Percentiles rank a stretch among this genome's conserved stretches.
These are phyloP conservation scores for Ceratoteleas bidentatus DNA, from an alignment of 1,140 invertebrate species.

Conservation along the genomic window DNA sequence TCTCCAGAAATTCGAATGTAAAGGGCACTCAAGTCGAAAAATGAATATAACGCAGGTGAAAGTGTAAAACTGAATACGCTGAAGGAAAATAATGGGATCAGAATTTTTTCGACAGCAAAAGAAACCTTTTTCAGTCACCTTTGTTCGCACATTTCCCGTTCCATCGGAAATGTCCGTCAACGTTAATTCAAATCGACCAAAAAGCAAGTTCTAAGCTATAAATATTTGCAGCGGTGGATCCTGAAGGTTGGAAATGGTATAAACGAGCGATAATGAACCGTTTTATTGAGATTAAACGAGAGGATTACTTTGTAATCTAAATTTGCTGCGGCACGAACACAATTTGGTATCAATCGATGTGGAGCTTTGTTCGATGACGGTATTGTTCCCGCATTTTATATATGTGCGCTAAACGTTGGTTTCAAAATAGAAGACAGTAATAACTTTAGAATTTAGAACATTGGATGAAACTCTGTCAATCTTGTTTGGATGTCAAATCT, in stretches of 20 bases:
- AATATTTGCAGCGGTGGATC: conserved; percentile 43
- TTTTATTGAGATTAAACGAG: conserved; percentile 53
- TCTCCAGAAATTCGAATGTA: conserved; percentile 45
- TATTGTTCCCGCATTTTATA: too few relatives aligned
- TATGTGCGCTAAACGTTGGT: too few relatives aligned
- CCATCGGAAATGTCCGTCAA: background rate
- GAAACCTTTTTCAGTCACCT: background rate
- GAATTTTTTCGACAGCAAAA: background rate
- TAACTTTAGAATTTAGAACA: too few relatives aligned
- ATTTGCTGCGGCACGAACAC: conserved; percentile 51
- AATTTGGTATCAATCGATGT: conserved; percentile 55
- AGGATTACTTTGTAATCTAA: conserved; percentile 58
- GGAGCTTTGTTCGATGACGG: conserved; percentile 24
- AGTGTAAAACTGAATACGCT: conserved; percentile 9
- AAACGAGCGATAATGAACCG: conserved; percentile 44
- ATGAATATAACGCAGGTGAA: conserved; percentile 28
- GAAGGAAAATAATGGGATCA: conserved; percentile 23
- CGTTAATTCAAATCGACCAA: background rate
- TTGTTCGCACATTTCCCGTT: background rate
- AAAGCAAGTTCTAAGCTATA: conserved; percentile 14
- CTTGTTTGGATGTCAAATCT: too few relatives aligned
- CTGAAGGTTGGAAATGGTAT: conserved; percentile 26
- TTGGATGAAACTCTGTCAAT: too few relatives aligned
- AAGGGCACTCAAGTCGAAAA: conserved; percentile 48
- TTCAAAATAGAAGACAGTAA: too few relatives aligned